phyloP scores from a whole-genome alignment of 1,140 invertebrate species.

The Hermetia illucens region DNA sequence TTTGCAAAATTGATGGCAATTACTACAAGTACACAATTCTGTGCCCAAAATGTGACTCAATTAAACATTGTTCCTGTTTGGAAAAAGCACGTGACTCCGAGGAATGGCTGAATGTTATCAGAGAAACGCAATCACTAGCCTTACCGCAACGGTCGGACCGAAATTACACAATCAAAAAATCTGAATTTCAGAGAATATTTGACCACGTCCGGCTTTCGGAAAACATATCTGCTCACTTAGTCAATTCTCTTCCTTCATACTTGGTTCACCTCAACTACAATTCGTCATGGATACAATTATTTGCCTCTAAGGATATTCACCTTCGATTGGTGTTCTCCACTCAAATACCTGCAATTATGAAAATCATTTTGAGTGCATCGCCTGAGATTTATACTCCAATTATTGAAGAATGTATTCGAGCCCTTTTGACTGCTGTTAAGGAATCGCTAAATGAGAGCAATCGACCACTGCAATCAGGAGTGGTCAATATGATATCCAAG shows the following conservation, averaged over 20 bases:
- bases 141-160: background rate
- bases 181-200: background rate
- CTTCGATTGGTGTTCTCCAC: background rate
- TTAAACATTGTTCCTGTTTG: too few relatives aligned
- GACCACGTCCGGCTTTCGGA: background rate
- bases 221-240: background rate
- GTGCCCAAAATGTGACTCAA: background rate
- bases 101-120: background rate
- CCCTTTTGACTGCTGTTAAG: slow-evolving; percentile 33
- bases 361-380: slow-evolving; percentile 8
- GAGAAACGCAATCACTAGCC: background rate
- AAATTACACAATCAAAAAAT: background rate
- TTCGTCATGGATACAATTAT: background rate
- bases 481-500: slow-evolving; percentile 37
- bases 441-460: slow-evolving; percentile 36
- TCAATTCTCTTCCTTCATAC: background rate
- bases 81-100: too few relatives aligned
- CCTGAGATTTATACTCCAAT: slow-evolving; percentile 31
- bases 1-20: background rate
- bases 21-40: background rate
- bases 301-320: background rate
- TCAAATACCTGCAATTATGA: background rate
- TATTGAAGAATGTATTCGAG: slow-evolving; percentile 34
- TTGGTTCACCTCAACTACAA: background rate
- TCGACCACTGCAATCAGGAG: slow-evolving; percentile 34